Base-by-base conservation (phyloP, 2,113 vertebrate genomes). In the Cyprinodon variegatus region DNA sequence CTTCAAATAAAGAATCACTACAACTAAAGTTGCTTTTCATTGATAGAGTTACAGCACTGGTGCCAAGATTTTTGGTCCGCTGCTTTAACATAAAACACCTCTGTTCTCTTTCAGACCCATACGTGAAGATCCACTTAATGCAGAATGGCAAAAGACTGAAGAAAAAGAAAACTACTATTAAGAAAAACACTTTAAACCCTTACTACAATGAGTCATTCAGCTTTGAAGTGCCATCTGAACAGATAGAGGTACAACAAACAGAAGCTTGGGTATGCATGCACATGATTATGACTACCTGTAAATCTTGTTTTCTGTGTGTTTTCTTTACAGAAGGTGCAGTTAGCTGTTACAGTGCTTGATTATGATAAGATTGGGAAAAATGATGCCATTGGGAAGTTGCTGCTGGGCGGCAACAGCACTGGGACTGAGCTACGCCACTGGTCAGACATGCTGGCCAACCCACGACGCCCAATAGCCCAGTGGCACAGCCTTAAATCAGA, bases 341-440 rank as follows among this genome's bases (percentile, higher is more conserved):
- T 99, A 87, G 96, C 96, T 83, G 96, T 98, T 89, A 98, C 97
- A 81, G 98, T 98, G 91, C 94, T 99, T 95, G 98, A 99, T 96
- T 99, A 98, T 90, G 98, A 99, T 94, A 99, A 99, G 96, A 99
- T 99, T 86, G 98, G 98, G 88, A 99, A 99, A 94, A 99, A 99
- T 0, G 97, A 99, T 76, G 97, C 96, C 90, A 99, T 99, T 46
- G 98, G 98, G 77, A 99, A 98, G 79, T 93, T 99, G 77, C 94
- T 98, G 90, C 94, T 99, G 84, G 97, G 98, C 68, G 91, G 92
- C 84, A 96, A 95, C 81, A 94, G 96, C 94, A 95, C 94, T 0
- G 98, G 96, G 0, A 97, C 96, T 0, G 96, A 99, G 94, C 95
- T 97, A 69, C 93, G 95, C 67, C 98, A 99, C 39, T 99, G 97